Evolutionary conservation across 2,797 vertebrate species (phyloP).

Genomic region (Eupleurogrammus muticus): DNA sequence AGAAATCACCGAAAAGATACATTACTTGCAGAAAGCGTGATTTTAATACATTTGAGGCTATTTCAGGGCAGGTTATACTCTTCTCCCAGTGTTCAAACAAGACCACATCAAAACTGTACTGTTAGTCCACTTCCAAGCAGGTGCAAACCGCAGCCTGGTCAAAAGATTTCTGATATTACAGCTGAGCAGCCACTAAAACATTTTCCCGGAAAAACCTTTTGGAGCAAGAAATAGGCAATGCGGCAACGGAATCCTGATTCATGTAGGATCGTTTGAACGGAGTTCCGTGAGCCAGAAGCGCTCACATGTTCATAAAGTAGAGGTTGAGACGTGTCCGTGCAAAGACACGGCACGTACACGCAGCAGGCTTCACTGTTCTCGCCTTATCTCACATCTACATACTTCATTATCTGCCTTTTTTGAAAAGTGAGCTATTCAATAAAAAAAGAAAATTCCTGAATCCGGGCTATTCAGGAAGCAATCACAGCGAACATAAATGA

Average conservation of each 20-base stretch:
- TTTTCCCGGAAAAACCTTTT: background rate
- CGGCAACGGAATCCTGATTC: too few relatives aligned
- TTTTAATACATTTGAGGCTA: constrained; percentile 14
- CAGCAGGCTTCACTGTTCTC: constrained; percentile 31
- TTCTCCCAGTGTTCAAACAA: constrained; percentile 5
- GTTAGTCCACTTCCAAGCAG: too few relatives aligned
- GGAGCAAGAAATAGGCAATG: constrained; percentile 10
- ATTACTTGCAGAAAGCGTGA: constrained; percentile 11
- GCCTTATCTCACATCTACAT: constrained; percentile 51
- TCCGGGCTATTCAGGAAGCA: constrained; percentile 50
- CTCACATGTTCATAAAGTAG: too few relatives aligned
- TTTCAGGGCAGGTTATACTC: constrained; percentile 37
- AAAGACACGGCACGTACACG: too few relatives aligned
- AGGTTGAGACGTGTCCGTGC: too few relatives aligned
- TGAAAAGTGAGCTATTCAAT: constrained; percentile 24
- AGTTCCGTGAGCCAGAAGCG: too few relatives aligned
- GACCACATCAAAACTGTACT: too few relatives aligned
- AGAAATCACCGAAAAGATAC: constrained; percentile 1
- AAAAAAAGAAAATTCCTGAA: constrained; percentile 65
- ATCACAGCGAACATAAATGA: constrained; percentile 60
- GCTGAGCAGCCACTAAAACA: too few relatives aligned
- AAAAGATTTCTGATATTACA: too few relatives aligned
- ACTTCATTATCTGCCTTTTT: constrained; percentile 49
- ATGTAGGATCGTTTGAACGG: too few relatives aligned
- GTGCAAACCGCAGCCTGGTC: too few relatives aligned